A percentile compares a stretch with the other conserved stretches of the same genome.
Conservation (phyloP, 2,113 vertebrate species). For the Phalacrocorax carbo region DNA sequence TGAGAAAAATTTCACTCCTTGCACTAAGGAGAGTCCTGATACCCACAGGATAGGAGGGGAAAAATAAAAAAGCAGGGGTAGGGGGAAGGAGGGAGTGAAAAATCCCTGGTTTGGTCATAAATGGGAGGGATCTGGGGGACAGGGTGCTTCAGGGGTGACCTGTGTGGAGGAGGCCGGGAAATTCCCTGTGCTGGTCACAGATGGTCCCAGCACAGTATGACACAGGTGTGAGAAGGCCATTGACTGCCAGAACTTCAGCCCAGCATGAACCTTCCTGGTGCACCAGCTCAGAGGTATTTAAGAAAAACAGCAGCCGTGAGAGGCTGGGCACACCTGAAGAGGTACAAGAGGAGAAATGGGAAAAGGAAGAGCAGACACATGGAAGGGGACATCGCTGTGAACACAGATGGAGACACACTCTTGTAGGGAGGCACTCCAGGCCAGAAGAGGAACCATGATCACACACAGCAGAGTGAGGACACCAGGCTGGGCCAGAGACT, state of each 20-base stretch:
- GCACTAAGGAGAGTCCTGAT: background rate
- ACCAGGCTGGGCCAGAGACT: background rate
- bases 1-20: background rate
- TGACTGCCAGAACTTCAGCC: background rate
- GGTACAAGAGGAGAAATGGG: background rate
- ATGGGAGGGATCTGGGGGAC: fast-evolving
- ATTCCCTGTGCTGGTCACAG: background rate
- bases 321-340: background rate
- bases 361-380: background rate
- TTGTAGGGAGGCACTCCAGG: background rate
- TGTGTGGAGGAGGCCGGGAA: background rate
- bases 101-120: background rate
- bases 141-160: background rate
- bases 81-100: background rate
- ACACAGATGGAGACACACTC: background rate
- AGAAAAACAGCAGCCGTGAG: background rate
- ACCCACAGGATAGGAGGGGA: background rate
- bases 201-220: background rate
- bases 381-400: background rate
- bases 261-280: fast-evolving
- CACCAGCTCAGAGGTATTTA: background rate
- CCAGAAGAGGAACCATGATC: background rate
- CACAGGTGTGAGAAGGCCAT: background rate
- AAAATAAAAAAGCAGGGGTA: background rate
- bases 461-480: background rate